Percentiles rank a stretch among this genome's conserved stretches.
Conservation (phyloP, 2,888 invertebrate species). For the Marronus borbonicus region DNA sequence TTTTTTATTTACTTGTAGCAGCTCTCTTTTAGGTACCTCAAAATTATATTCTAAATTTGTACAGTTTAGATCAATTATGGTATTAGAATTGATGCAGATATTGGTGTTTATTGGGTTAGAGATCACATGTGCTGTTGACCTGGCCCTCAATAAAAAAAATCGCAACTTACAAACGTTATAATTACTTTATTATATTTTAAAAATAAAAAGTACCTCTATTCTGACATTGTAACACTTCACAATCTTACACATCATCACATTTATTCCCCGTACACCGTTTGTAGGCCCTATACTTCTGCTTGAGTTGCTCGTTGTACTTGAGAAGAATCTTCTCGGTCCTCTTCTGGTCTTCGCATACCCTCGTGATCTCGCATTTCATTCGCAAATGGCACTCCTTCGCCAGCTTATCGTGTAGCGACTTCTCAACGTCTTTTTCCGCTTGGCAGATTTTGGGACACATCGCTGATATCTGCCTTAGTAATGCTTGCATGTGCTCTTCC, state of each 20-base stretch:
- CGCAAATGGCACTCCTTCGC: constrained; percentile 45
- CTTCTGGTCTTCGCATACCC: constrained; percentile 46
- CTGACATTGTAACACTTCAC: too few relatives aligned
- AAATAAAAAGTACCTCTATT: too few relatives aligned
- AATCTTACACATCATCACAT: constrained; percentile 21
- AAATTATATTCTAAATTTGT: too few relatives aligned
- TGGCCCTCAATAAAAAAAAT: too few relatives aligned
- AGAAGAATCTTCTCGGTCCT: constrained; percentile 39
- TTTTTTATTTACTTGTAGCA: too few relatives aligned
- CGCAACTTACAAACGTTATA: too few relatives aligned
- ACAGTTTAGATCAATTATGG: too few relatives aligned
- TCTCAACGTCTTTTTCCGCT: constrained; percentile 46
- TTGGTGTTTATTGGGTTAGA: too few relatives aligned
- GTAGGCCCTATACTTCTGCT: constrained; percentile 32
- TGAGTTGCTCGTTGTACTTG: constrained; percentile 44
- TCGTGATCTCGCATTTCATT: constrained; percentile 43
- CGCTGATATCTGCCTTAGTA: constrained; percentile 30
- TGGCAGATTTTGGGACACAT: constrained; percentile 41
- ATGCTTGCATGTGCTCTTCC: constrained; percentile 40
- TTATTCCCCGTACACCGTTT: constrained; percentile 35
- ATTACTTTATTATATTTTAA: too few relatives aligned
- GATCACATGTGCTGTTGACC: too few relatives aligned
- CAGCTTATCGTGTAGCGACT: constrained; percentile 45
- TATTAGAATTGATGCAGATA: too few relatives aligned
- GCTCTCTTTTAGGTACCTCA: too few relatives aligned